These are phyloP conservation scores for Danio albolineatus DNA, from an alignment of 2,797 vertebrate species.

Conservation along the genomic window DNA sequence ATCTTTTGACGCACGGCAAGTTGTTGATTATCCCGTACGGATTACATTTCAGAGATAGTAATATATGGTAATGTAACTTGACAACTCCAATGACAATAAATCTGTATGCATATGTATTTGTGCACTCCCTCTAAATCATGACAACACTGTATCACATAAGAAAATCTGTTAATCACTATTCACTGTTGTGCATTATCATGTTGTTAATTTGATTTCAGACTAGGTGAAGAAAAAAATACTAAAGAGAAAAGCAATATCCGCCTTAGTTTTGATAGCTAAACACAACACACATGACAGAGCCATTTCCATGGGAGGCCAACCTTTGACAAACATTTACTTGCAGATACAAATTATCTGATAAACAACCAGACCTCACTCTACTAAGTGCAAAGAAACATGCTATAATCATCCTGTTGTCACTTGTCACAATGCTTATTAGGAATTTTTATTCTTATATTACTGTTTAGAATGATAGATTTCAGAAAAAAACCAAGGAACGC, in stretches of 20 bases:
- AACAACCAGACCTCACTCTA: not conserved
- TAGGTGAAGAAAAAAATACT: not conserved
- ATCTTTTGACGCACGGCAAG: no score
- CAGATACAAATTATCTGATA: not conserved
- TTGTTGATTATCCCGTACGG: no score
- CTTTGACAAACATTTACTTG: slow-evolving; percentile 43
- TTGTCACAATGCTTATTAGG: not conserved
- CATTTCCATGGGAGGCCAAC: not conserved
- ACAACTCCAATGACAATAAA: not conserved
- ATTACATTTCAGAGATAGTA: no score
- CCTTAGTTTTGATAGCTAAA: slow-evolving; percentile 2
- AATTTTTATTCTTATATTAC: not conserved
- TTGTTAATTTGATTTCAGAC: not conserved
- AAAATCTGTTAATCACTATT: not conserved
- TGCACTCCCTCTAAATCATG: not conserved
- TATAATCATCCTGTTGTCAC: not conserved
- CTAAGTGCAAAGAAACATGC: not conserved
- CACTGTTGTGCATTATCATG: no score
- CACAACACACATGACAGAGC: slow-evolving; percentile 12
- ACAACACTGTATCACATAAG: not conserved
- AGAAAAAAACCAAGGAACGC: not conserved
- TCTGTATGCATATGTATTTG: no score
- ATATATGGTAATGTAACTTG: no score
- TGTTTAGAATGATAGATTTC: not conserved
- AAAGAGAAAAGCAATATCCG: not conserved